Conservation (phyloP, 2,888 invertebrate genomes). For the Halocaridina rubra region DNA sequence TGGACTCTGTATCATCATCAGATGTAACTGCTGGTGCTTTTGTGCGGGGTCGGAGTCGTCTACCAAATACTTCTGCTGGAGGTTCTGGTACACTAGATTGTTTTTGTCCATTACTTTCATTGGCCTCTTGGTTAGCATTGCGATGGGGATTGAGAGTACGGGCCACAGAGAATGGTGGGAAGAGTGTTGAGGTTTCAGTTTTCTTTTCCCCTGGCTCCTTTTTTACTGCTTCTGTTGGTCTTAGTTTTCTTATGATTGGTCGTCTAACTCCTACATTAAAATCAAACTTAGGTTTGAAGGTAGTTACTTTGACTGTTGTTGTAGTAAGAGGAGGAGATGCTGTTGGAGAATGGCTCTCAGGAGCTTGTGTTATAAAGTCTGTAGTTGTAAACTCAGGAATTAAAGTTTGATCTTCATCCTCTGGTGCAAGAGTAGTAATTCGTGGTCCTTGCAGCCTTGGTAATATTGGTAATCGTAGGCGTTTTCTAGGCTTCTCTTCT, state of each 20-base stretch:
- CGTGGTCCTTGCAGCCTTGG: conserved; percentile 15
- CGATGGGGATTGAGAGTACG: conserved; percentile 42
- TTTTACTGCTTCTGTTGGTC: neutral
- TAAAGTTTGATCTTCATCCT: conserved; percentile 12
- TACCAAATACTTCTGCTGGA: conserved; percentile 29
- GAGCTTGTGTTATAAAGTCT: neutral
- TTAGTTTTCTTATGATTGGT: conserved; percentile 36
- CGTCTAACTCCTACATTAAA: conserved; percentile 34
- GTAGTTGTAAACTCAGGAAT: neutral
- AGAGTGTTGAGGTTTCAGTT: conserved; percentile 37
- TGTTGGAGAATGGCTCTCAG: neutral
- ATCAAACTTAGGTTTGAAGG: conserved; percentile 47
- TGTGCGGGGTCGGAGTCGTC: conserved; percentile 39
- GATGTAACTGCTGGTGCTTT: neutral
- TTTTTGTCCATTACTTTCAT: neutral
- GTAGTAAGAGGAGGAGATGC: conserved; percentile 13
- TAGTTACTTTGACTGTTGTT: conserved; percentile 40
- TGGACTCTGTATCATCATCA: neutral
- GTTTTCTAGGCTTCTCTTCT: neutral
- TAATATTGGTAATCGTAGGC: neutral
- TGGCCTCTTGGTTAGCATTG: neutral
- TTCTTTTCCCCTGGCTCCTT: conserved; percentile 27
- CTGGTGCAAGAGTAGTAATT: neutral
- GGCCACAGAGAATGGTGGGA: conserved; percentile 58
- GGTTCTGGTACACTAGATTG: conserved; percentile 15